A percentile compares a stretch with the other conserved stretches of the same genome.
Conservation (phyloP, 2,888 invertebrate species). For the Lobophora halterata region DNA sequence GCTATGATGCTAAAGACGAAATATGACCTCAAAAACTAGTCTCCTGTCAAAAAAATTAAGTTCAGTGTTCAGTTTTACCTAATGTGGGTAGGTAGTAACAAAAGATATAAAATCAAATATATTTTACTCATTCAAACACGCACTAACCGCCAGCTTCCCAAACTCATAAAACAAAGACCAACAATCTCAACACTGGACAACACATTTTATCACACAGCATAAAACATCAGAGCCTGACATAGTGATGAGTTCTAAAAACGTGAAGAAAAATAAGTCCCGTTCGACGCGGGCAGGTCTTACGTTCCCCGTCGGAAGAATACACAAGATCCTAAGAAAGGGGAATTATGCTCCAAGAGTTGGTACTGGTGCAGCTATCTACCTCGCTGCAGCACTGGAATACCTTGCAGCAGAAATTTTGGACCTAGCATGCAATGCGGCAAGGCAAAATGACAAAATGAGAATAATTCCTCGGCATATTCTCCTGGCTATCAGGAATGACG, state of each 20-base stretch:
- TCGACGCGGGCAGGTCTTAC: slow-evolving; percentile 75
- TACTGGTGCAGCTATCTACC: slow-evolving; percentile 74
- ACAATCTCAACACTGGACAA: too few species aligned
- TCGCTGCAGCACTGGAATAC: slow-evolving; percentile 83
- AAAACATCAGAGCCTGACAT: neutral
- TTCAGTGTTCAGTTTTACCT: too few species aligned
- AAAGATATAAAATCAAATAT: too few species aligned
- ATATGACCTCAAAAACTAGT: too few species aligned
- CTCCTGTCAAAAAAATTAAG: too few species aligned
- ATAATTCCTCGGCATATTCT: slow-evolving; percentile 52
- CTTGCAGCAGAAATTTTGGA: slow-evolving; percentile 85
- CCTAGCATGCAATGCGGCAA: slow-evolving; percentile 82
- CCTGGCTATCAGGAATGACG: slow-evolving; percentile 57
- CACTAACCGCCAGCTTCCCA: slow-evolving; percentile 9
- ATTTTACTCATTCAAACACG: slow-evolving; percentile 1
- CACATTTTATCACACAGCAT: too few species aligned
- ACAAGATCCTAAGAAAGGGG: slow-evolving; percentile 80
- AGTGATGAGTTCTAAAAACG: slow-evolving; percentile 37
- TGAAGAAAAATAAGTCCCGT: slow-evolving; percentile 46
- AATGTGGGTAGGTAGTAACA: too few species aligned
- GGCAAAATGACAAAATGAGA: slow-evolving; percentile 84
- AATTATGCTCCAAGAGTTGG: slow-evolving; percentile 82
- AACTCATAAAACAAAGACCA: neutral
- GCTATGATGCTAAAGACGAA: too few species aligned
- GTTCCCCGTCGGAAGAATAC: slow-evolving; percentile 80